Base-by-base conservation (phyloP, 2,888 invertebrate species). In the Polyommatus iphigenia region DNA sequence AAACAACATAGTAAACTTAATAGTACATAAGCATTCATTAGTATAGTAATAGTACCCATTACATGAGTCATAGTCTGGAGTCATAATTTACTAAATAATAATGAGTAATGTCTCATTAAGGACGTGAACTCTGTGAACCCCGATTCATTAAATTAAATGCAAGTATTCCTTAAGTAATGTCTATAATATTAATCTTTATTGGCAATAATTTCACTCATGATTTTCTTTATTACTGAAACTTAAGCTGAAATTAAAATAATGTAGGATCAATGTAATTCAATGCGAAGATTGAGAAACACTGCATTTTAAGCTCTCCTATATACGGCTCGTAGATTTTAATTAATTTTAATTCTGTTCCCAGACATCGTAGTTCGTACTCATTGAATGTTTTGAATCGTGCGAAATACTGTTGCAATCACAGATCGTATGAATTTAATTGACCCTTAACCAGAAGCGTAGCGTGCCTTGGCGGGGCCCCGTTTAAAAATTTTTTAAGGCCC, bases 281-380 rank as follows among this genome's bases (percentile, higher is more conserved):
- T 54, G 18, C 18, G 13, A 54, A 20, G 20, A 59, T 20, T 59
- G 59, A 20, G 20, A 54, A 54, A 54, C 54, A 54, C 54, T 18
- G 54, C 18, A 18, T 18, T 54, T 54, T 54, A 54, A 54, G 54
- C 15, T 54, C 18, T 29, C 20, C 67, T 67, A 10, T 29, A 15
- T 7, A 36, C n/a, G n/a, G 20, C 72, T 20, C 72, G 18, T 72
- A 72, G n/a, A 10, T 72, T 36, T 46, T 3, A 32, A 75, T 54
- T 75, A 75, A 75, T 75, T 54, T 13, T 72, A 41, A 71, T 72
- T 72, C 10, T 41, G 72, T 41, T 72, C 20, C 72, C 72, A 41
- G 41, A 72, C n/a, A 36, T 36, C 4, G 46, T 73, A n/a, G 6
- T 41, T 3, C 41, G 8, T 20, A 41, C 10, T 2, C 8, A 59